phyloP scores from a whole-genome alignment of 1,140 invertebrate genomes.

The Proctacanthus coquilletti region DNA sequence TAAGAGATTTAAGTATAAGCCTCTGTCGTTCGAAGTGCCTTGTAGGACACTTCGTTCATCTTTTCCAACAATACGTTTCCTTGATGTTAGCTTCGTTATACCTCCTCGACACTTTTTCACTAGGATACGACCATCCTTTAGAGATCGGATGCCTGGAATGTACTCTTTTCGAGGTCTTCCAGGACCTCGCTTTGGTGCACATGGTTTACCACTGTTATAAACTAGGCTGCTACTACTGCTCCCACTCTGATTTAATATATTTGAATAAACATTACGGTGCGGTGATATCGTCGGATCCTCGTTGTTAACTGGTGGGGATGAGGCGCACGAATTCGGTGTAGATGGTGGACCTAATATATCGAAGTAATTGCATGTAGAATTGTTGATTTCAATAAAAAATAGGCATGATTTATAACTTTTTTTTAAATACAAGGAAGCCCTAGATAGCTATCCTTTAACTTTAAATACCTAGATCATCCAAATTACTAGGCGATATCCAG shows the following conservation, averaged over 20 bases:
- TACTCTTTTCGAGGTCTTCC: conserved; percentile 51
- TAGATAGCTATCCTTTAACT: too few species aligned
- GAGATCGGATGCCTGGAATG: conserved; percentile 1
- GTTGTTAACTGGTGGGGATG: conserved; percentile 32
- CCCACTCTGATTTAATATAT: conserved; percentile 22
- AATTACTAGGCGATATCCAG: too few species aligned
- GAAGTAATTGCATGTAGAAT: too few species aligned
- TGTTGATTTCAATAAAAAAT: too few species aligned
- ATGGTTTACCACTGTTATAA: conserved; percentile 33
- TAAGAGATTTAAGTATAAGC: too few species aligned
- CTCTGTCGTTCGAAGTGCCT: too few species aligned
- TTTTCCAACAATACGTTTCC: conserved; percentile 11
- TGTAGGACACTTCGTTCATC: too few species aligned
- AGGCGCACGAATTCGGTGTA: conserved; percentile 37
- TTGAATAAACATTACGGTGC: conserved; percentile 21
- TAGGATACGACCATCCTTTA: conserved; percentile 28
- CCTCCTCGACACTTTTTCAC: conserved; percentile 24
- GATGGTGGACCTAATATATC: conserved; percentile 37
- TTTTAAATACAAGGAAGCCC: too few species aligned
- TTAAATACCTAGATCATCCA: too few species aligned
- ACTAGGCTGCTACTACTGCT: conserved; percentile 23
- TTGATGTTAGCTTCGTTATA: conserved; percentile 11
- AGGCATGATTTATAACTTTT: too few species aligned
- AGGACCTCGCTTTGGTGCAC: conserved; percentile 47
- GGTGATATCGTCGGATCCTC: conserved; percentile 35